These are phyloP conservation scores for Coremacera marginata DNA, from an alignment of 2,888 invertebrate genomes.

Conservation along the genomic window DNA sequence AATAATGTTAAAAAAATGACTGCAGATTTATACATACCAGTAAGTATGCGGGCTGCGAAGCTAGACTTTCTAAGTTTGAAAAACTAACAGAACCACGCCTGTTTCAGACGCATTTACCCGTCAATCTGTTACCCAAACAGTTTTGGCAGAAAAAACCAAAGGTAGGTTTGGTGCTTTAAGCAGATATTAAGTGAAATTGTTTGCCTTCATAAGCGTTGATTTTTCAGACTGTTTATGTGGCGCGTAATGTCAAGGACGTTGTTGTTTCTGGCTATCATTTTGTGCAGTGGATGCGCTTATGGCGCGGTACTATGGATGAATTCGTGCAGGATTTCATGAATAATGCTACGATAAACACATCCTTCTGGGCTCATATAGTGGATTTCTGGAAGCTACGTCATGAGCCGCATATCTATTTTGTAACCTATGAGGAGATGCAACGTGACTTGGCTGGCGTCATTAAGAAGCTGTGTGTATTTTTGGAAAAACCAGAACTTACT, in stretches of 20 bases:
- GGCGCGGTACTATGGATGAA: constrained; percentile 72
- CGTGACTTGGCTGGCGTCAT: constrained; percentile 45
- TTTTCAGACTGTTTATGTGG: too few relatives aligned
- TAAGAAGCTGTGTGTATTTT: constrained; percentile 43
- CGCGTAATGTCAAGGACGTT: constrained; percentile 85
- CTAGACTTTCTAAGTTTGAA: too few relatives aligned
- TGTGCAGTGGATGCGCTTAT: constrained; percentile 74
- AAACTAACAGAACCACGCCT: too few relatives aligned
- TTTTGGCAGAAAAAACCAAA: constrained; percentile 52
- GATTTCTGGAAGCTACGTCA: constrained; percentile 53
- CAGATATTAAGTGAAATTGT: too few relatives aligned
- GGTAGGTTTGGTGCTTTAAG: constrained; percentile 35
- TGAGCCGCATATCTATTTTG: too few relatives aligned
- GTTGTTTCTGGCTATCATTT: constrained; percentile 82
- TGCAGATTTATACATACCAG: too few relatives aligned
- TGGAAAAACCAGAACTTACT: constrained; percentile 37
- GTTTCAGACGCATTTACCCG: too few relatives aligned
- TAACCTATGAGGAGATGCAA: too few relatives aligned
- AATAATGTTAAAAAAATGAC: too few relatives aligned
- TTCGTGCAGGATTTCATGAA: constrained; percentile 46
- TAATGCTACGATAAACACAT: constrained; percentile 43
- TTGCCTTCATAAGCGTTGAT: too few relatives aligned
- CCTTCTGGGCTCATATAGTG: constrained; percentile 50
- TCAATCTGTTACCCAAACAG: constrained; percentile 20
- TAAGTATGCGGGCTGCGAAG: too few relatives aligned